These are phyloP conservation scores for Nasonia vitripennis DNA, from an alignment of 1,140 invertebrate species.

Conservation along the genomic window DNA sequence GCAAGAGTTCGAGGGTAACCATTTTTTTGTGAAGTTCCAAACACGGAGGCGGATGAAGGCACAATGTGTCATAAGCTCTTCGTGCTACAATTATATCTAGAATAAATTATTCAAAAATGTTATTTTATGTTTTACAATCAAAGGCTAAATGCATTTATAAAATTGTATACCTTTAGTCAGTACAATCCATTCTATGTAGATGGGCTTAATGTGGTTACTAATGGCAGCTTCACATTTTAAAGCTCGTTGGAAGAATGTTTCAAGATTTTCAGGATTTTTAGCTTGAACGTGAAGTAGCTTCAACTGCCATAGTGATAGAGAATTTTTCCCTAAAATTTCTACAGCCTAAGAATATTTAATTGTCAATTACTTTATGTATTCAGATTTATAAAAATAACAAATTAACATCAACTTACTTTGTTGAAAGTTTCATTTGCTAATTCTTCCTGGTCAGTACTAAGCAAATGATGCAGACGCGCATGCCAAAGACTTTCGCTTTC, in stretches of 20 bases:
- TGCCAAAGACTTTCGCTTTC: conserved; percentile 74
- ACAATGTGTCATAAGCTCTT: conserved; percentile 69
- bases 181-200: conserved; percentile 74
- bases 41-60: conserved; percentile 69
- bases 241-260: conserved; percentile 72
- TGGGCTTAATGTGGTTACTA: conserved; percentile 70
- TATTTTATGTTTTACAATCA: not conserved
- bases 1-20: conserved; percentile 73
- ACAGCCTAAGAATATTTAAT: conserved; percentile 64
- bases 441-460: conserved; percentile 65
- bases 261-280: conserved; percentile 68
- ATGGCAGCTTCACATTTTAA: conserved; percentile 66
- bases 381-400: conserved; percentile 15
- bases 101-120: not conserved
- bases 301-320: conserved; percentile 73
- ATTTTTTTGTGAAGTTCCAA: conserved; percentile 76
- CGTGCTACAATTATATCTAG: conserved; percentile 71
- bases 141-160: not conserved
- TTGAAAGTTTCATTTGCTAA: conserved; percentile 63
- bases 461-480: conserved; percentile 68
- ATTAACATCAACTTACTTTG: conserved; percentile 59
- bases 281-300: conserved; percentile 71
- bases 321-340: conserved; percentile 66
- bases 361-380: conserved; percentile 5
- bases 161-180: conserved; percentile 66